phyloP scores from a whole-genome alignment of 2,113 vertebrate genomes.

The Paratilapia polleni region DNA sequence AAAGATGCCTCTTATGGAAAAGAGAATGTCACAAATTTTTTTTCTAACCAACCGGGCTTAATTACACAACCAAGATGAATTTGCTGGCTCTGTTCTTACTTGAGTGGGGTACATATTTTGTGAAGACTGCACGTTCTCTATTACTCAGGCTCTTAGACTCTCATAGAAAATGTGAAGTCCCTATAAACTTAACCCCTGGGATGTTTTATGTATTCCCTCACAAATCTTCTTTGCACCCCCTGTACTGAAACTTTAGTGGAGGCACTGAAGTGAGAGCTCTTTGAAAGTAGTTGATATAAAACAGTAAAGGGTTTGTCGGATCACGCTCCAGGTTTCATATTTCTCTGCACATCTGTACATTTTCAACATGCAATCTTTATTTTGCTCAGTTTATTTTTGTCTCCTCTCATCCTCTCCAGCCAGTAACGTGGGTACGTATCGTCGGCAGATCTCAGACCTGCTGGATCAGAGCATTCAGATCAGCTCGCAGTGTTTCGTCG shows the following conservation, averaged over 20 bases:
- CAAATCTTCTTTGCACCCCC: slow-evolving; percentile 51
- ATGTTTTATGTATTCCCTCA: slow-evolving; percentile 65
- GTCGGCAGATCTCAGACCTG: slow-evolving; percentile 95
- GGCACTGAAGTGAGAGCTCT: slow-evolving; percentile 18
- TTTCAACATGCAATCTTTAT: slow-evolving; percentile 1
- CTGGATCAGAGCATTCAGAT: slow-evolving; percentile 98
- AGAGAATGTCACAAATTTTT: slow-evolving; percentile 45
- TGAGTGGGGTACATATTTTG: slow-evolving; percentile 43
- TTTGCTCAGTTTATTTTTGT: not conserved
- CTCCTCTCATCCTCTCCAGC: slow-evolving; percentile 74
- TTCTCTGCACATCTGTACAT: not conserved
- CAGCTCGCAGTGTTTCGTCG: slow-evolving; percentile 93
- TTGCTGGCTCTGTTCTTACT: slow-evolving; percentile 6
- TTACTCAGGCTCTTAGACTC: slow-evolving; percentile 54
- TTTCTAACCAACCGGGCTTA: not conserved
- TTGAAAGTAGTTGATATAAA: slow-evolving; percentile 10
- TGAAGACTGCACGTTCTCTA: slow-evolving; percentile 15
- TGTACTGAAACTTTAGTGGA: slow-evolving; percentile 11
- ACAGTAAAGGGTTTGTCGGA: not conserved
- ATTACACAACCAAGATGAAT: slow-evolving; percentile 37
- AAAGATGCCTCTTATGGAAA: slow-evolving; percentile 23
- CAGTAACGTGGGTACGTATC: slow-evolving; percentile 88
- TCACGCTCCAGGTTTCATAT: not conserved
- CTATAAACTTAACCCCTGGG: slow-evolving; percentile 53
- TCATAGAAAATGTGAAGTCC: slow-evolving; percentile 53